Base-by-base conservation (phyloP, 2,888 invertebrate species). In the Theretra japonica region DNA sequence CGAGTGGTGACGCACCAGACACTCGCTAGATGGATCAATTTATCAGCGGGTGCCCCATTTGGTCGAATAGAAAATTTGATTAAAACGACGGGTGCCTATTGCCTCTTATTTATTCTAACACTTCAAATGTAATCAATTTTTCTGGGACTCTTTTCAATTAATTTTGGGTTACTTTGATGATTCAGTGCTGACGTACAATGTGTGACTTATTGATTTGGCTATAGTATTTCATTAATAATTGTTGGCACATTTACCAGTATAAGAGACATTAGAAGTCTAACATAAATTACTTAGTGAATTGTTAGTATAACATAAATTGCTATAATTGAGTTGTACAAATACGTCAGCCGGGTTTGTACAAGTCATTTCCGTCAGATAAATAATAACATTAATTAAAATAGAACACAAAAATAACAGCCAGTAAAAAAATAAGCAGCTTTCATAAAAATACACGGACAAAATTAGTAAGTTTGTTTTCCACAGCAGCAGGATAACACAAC, bases 41-140 rank as follows among this genome's bases (percentile, higher is more conserved):
- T 87, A 85, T 85, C 90, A 87, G 86, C 84, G 78, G 83, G 84
- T 81, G 80, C 74, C 82, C 82, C 84, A 86, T 88, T 87, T 85
- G 85, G 82, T 79, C 77, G 76, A 84, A 87, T 84, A 84, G 82
- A 84, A 85, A 85, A 86, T 84, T 89, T 87, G 85, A 90, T 90
- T 88, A 87, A 87, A 87, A 78, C 84, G 75, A 73, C 75, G 78
- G 81, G 80, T 76, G 80, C 74, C 77, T 77, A 82, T 82, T 82
- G 78, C 76, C 78, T 75, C 79, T 82, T 86, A 86, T 85, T 85
- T 83, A 80, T 82, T 81, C 75, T 78, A 73, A 75, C 79, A 79
- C 78, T 84, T 82, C 73, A 79, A 82, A 80, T 77, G 75, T 82
- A 81, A 83, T 81, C 70, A 75, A 74, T 80, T 78, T 83, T 82